Percentiles rank a stretch among this genome's conserved stretches.
Conservation (phyloP, 2,113 vertebrate species). For the Daboia siamensis region DNA sequence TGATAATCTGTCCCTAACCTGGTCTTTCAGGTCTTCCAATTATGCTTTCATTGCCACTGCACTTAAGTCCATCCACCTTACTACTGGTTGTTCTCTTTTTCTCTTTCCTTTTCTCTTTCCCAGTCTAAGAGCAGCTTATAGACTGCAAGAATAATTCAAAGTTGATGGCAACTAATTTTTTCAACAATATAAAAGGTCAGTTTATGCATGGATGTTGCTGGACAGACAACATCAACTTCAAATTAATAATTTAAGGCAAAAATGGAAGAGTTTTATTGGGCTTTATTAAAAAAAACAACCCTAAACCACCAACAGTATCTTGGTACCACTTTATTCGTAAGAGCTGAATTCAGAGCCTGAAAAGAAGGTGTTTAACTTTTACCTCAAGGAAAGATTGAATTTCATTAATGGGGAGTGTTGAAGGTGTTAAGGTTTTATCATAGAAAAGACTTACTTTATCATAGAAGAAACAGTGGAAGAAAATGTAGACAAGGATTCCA, state of each 20-base stretch:
- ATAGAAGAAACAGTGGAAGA: neutral
- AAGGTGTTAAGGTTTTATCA: neutral
- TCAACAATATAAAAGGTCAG: neutral
- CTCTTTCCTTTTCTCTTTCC: neutral
- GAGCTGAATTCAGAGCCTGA: neutral
- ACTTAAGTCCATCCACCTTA: neutral
- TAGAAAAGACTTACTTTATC: neutral
- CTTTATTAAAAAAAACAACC: neutral
- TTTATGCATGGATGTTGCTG: neutral
- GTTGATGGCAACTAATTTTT: neutral
- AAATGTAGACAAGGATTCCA: neutral
- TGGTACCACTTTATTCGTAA: neutral
- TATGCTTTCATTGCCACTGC: neutral
- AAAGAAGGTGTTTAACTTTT: neutral
- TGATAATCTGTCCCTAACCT: neutral
- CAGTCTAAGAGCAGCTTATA: neutral
- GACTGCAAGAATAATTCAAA: neutral
- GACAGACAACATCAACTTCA: neutral
- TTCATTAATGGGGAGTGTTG: neutral
- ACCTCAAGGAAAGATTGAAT: neutral
- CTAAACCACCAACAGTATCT: neutral
- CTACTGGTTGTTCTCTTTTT: neutral
- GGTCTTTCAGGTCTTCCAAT: neutral
- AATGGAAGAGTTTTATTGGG: neutral
- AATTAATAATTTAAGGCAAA: neutral